Conservation (phyloP, 2,113 vertebrate species). For the Pardalotus punctatus region DNA sequence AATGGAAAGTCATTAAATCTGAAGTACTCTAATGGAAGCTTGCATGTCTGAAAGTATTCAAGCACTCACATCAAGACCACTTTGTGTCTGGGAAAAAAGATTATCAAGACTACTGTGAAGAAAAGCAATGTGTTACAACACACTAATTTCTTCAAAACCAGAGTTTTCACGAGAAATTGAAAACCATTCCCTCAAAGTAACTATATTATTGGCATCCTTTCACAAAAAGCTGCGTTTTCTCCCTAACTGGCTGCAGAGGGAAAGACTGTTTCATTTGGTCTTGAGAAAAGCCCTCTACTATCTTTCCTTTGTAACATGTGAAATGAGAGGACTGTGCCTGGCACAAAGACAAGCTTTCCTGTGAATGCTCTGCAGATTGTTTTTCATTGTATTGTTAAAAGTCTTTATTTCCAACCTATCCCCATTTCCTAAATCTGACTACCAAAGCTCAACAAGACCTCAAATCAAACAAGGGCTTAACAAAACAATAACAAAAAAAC, state of each 20-base stretch:
- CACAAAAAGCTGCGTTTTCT: not conserved
- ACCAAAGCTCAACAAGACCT: not conserved
- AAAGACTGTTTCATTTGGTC: not conserved
- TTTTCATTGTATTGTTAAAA: not conserved
- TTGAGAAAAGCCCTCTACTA: not conserved
- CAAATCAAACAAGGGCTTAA: not conserved
- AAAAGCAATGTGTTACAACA: not conserved
- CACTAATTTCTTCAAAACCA: not conserved
- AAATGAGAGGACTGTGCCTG: not conserved
- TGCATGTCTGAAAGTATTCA: not conserved
- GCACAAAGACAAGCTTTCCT: not conserved
- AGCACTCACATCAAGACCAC: not conserved
- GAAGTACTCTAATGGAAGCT: not conserved
- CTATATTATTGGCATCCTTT: not conserved
- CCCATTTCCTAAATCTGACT: not conserved
- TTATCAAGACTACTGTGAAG: not conserved
- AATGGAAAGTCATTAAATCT: not conserved
- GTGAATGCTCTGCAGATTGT: not conserved
- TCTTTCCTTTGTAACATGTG: not conserved
- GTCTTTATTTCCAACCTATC: not conserved
- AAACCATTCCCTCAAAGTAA: not conserved
- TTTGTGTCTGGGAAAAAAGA: not conserved
- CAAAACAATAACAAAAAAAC: not conserved
- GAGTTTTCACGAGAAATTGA: not conserved
- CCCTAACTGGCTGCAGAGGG: not conserved